Evolutionary conservation across 2,888 invertebrate species (phyloP), one percentile per base, ranked within the genome.

Genomic region (Ectemnius cavifrons): DNA sequence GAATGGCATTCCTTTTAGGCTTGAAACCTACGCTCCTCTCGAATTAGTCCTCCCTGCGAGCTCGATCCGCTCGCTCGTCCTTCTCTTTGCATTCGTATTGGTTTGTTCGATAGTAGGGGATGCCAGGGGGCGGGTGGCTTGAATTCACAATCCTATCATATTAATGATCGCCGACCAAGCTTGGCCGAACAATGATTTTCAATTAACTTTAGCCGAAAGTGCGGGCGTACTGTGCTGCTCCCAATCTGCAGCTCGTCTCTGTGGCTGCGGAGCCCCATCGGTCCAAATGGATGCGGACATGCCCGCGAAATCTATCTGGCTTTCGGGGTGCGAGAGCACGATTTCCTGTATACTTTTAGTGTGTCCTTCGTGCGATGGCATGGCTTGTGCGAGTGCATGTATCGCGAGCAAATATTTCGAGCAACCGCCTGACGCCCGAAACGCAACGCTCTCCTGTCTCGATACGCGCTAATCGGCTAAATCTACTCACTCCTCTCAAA

Each of bases 151-250:
- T 85, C 85, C 83, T 81, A 79, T 81, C 84, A 85, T 87, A 87
- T 87, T 85, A 86, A 87, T 86, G 85, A 72, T 84, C 78, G 76
- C 84, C 85, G 84, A 20, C n/a, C 75, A 62, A 75, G 63, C 58
- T 63, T 56, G 61, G 64, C 72, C 65, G 81, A 85, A 86, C 88
- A 85, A 86, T 87, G 86, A 87, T 88, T 88, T 88, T 87, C 88
- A 88, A 89, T 89, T 88, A 89, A 88, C 87, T 89, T 88, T 87
- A 87, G 86, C 87, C 85, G 87, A 88, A 88, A 87, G 88, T 84
- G 88, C 86, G 84, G 83, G 83, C 82, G 82, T 59, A 60, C 67
- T 65, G 37, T 61, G 70, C 80, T 81, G 69, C 77, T 77, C 77
- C 76, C 74, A 74, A 77, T 75, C 70, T 37, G 27, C 28, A 59